Evolutionary conservation across 2,888 invertebrate species (phyloP).

Genomic region (Chelonus formosanus): DNA sequence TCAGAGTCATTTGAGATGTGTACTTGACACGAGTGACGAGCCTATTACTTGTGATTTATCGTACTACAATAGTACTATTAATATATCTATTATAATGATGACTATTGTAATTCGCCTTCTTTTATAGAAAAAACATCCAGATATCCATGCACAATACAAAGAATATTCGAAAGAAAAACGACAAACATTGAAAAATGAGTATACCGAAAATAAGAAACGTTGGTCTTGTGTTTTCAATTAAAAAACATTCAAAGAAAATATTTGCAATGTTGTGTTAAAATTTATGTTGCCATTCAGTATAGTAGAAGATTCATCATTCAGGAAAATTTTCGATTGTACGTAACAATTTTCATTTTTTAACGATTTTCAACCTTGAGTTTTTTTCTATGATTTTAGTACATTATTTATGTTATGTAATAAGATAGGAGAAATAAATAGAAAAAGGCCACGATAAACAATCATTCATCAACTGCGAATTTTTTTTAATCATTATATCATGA

Average conservation of each 20-base stretch:
- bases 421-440: too few relatives aligned
- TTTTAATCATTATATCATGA: too few relatives aligned
- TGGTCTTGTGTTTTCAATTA: slow-evolving; percentile 6
- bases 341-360: not conserved
- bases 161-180: slow-evolving; percentile 3
- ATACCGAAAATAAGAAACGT: not conserved
- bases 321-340: not conserved
- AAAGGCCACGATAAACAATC: too few relatives aligned
- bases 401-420: not conserved
- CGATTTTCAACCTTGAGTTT: not conserved
- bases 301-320: too few relatives aligned
- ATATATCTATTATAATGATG: too few relatives aligned
- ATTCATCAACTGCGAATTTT: too few relatives aligned
- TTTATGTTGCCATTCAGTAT: slow-evolving; percentile 1
- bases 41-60: too few relatives aligned
- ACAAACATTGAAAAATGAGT: not conserved
- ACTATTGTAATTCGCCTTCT: not conserved
- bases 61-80: too few relatives aligned
- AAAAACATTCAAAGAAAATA: not conserved
- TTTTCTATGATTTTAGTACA: not conserved
- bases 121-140: not conserved
- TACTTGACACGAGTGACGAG: too few relatives aligned
- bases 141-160: not conserved
- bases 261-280: not conserved
- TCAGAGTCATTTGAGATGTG: too few relatives aligned